A percentile compares a stretch with the other conserved stretches of the same genome.
These are phyloP conservation scores for Alexandromys fortis DNA, from an alignment of 2,113 vertebrate species.

Conservation along the genomic window DNA sequence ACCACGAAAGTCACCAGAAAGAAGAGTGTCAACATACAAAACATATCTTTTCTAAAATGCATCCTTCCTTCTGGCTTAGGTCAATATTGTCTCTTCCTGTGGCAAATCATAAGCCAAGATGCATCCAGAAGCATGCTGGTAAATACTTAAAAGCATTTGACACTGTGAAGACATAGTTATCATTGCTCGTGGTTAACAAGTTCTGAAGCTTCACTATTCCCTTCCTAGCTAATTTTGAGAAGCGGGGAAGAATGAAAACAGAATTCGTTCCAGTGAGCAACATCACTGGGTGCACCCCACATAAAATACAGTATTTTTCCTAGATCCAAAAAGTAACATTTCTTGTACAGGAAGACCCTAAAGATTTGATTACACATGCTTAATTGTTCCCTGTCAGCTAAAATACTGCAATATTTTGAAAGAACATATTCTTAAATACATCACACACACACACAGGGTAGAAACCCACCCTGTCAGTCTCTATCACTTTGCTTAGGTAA, in stretches of 20 bases:
- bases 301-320: conserved; percentile 7
- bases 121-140: background rate
- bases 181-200: background rate
- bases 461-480: background rate
- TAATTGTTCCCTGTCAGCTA: conserved; percentile 36
- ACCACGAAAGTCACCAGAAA: conserved; percentile 5
- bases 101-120: background rate
- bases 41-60: background rate
- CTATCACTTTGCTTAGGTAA: background rate
- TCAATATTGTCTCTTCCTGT: background rate
- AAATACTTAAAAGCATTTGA: background rate
- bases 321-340: background rate
- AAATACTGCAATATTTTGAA: conserved; percentile 55
- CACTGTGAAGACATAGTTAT: background rate
- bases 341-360: background rate
- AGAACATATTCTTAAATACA: conserved; percentile 47
- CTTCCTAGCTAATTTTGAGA: background rate
- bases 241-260: background rate
- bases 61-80: background rate
- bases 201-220: background rate
- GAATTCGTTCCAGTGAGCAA: background rate
- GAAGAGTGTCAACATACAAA: background rate
- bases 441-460: background rate
- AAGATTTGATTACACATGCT: background rate
- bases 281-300: background rate